Evolutionary conservation across 2,113 vertebrate genomes (phyloP).

Genomic region (Grus americana): DNA sequence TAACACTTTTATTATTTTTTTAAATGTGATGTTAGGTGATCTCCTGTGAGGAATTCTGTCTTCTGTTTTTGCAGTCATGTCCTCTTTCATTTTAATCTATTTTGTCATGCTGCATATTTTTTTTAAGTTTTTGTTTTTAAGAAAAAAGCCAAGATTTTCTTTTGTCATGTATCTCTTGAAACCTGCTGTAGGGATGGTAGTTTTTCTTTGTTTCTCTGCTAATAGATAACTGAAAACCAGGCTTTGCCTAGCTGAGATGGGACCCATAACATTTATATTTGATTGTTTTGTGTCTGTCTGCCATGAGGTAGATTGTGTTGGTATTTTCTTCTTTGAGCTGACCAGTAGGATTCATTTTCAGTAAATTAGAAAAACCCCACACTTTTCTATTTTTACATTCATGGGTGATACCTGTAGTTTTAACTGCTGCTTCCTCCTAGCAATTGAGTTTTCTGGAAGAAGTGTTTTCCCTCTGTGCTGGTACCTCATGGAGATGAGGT

Average conservation of each 20-base stretch:
- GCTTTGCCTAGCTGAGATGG: not conserved
- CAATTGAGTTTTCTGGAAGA: not conserved
- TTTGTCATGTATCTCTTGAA: not conserved
- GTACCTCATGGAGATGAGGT: not conserved
- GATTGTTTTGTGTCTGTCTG: not conserved
- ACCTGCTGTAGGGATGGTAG: not conserved
- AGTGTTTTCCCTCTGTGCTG: not conserved
- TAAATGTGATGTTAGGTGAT: not conserved
- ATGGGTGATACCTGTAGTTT: not conserved
- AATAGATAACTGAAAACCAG: not conserved
- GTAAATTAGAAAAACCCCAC: not conserved
- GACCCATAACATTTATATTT: not conserved
- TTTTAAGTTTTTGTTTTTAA: not conserved
- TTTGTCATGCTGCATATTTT: not conserved
- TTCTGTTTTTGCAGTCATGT: not conserved
- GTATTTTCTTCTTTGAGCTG: not conserved
- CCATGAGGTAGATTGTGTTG: not conserved
- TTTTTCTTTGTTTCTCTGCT: not conserved
- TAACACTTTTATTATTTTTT: not conserved
- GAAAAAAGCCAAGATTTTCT: not conserved
- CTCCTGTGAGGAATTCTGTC: not conserved
- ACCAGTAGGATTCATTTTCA: not conserved
- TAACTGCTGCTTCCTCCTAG: not conserved
- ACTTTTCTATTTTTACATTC: not conserved
- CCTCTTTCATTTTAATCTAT: not conserved